Conservation (phyloP, 2,113 vertebrate genomes). For the Leptocoma aspasia region DNA sequence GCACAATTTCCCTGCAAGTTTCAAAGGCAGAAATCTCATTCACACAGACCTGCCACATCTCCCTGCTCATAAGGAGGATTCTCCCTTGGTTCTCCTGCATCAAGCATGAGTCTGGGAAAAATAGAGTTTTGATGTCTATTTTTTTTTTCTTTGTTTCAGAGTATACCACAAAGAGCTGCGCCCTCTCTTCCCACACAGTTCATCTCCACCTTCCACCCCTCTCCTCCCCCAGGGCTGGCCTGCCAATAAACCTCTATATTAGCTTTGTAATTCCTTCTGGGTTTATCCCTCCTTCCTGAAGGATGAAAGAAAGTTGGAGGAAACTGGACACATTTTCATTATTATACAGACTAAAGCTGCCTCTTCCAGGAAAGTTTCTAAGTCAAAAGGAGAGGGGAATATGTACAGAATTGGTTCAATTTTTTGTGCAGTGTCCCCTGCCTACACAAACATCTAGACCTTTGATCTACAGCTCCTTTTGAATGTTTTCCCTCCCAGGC, state of each 20-base stretch:
- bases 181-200: not conserved
- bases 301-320: not conserved
- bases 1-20: not conserved
- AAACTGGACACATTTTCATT: not conserved
- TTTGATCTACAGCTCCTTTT: not conserved
- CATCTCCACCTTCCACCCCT: not conserved
- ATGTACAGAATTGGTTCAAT: not conserved
- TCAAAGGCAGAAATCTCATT: not conserved
- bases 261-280: not conserved
- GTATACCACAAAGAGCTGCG: not conserved
- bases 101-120: rapidly evolving
- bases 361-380: not conserved
- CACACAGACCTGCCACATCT: not conserved
- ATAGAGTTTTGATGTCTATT: not conserved
- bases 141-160: not conserved
- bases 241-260: not conserved
- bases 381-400: not conserved
- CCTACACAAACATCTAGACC: not conserved
- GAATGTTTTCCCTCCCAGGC: not conserved
- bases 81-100: not conserved
- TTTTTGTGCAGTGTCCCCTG: not conserved
- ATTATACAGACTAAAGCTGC: not conserved
- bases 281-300: not conserved
- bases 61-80: not conserved
- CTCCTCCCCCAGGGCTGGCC: not conserved